Evolutionary conservation across 2,888 invertebrate species (phyloP).

Genomic region (Micropterix aruncella): DNA sequence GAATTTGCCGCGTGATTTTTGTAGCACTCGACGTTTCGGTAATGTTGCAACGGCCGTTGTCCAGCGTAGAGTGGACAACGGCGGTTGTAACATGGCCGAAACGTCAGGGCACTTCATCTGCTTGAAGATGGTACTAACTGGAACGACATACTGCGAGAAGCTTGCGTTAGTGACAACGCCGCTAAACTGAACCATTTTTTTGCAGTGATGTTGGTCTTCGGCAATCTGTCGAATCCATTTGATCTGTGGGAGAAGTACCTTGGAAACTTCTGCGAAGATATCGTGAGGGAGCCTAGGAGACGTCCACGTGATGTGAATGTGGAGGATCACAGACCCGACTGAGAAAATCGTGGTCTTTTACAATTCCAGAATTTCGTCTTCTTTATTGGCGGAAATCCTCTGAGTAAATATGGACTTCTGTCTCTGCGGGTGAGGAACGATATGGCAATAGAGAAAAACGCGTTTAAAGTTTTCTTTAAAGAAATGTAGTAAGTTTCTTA

Average conservation of each 20-base stretch:
- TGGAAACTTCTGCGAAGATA: slow-evolving; percentile 11
- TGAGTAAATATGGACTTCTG: too few relatives aligned
- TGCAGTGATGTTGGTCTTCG: slow-evolving; percentile 3
- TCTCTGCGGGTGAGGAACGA: too few relatives aligned
- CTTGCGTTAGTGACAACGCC: slow-evolving; percentile 7
- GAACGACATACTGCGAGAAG: slow-evolving; percentile 13
- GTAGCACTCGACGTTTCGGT: too few relatives aligned
- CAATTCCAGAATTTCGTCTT: too few relatives aligned
- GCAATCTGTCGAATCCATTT: background rate
- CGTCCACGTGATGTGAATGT: background rate
- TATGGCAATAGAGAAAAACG: too few relatives aligned
- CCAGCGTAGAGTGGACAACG: too few relatives aligned
- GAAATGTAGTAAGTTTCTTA: too few relatives aligned
- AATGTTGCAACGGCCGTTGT: too few relatives aligned
- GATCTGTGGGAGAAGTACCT: slow-evolving; percentile 1
- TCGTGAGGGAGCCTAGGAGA: slow-evolving; percentile 2
- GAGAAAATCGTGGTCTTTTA: background rate
- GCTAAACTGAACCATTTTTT: slow-evolving; percentile 3
- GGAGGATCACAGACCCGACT: background rate
- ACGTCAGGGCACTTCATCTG: slow-evolving; percentile 13
- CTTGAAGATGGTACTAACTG: slow-evolving; percentile 18
- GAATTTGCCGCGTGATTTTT: too few relatives aligned
- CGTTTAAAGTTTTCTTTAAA: too few relatives aligned
- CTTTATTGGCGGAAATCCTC: too few relatives aligned
- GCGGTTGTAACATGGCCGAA: too few relatives aligned